Conservation (phyloP, 2,113 vertebrate species). For the Tiliqua scincoides region DNA sequence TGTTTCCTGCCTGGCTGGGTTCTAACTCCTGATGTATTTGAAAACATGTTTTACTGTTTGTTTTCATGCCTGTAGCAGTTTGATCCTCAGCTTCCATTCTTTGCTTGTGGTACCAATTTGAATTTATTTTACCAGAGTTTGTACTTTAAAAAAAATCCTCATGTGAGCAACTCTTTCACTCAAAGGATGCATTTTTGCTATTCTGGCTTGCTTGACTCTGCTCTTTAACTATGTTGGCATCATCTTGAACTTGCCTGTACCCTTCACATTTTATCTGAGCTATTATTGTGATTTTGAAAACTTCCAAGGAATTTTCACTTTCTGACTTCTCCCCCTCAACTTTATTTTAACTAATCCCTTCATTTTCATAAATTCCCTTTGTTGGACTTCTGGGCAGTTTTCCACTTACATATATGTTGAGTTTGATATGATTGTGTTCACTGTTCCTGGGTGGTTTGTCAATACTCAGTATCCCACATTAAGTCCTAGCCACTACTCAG, state of each 20-base stretch:
- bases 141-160: neutral
- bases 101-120: neutral
- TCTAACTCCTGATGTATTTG: neutral
- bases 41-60: neutral
- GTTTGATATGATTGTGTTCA: neutral
- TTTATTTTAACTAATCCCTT: neutral
- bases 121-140: neutral
- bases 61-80: neutral
- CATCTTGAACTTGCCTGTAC: neutral
- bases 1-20: neutral
- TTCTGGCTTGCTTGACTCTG: neutral
- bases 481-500: neutral
- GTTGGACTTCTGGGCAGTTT: neutral
- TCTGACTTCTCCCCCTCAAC: neutral
- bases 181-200: neutral
- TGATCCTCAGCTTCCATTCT: neutral
- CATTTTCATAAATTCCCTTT: neutral
- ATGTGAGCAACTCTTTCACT: neutral
- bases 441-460: neutral
- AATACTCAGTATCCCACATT: too few relatives aligned
- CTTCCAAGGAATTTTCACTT: neutral
- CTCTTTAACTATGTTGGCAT: neutral
- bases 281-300: neutral
- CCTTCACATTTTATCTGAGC: neutral
- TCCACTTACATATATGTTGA: neutral